Evolutionary conservation across 2,113 vertebrate species (phyloP), one percentile per base, ranked within the genome.

Genomic region (Phalacrocorax brasilianus): DNA sequence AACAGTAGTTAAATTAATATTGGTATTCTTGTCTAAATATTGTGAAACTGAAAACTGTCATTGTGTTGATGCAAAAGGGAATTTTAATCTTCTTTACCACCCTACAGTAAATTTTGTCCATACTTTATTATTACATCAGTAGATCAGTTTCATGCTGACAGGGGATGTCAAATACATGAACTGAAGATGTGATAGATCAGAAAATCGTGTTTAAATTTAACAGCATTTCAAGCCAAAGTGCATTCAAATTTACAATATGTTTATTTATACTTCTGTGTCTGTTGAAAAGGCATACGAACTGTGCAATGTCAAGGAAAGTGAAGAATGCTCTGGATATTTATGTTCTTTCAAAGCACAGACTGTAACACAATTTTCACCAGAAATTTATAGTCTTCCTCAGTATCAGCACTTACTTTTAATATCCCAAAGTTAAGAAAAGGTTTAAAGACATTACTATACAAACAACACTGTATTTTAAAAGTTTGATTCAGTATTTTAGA

Each of bases 151-250:
- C 63, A 50, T 27, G 63, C 35, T 49, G 70, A 87, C 56, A 89
- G 10, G 7, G 4, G 12, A 47, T 87, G 33, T 91, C 66, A 94
- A 95, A 96, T 67, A 59, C 18, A 40, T 82, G 89, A 90, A 62
- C 52, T 79, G 40, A 77, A 95, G 92, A 92, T 86, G 20, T 55
- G n/a, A 88, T 63, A 90, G 55, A 89, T n/a, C 26, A 85, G 65
- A 91, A 92, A 83, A 88, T 76, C 90, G 18, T 84, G 40, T 77
- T 96, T 88, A 95, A 91, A 93, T 88, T 86, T 59, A 91, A 74
- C 23, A 93, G 38, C 35, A 83, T 78, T 95, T 95, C 45, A 96
- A 94, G 38, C 27, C 72, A 96, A 95, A 95, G 27, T 95, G 23
- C 33, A 85, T 91, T 96, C 47, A 94, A 56, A 94, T 95, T 96